Conservation (phyloP, 2,113 vertebrate genomes). For the Scomber japonicus region DNA sequence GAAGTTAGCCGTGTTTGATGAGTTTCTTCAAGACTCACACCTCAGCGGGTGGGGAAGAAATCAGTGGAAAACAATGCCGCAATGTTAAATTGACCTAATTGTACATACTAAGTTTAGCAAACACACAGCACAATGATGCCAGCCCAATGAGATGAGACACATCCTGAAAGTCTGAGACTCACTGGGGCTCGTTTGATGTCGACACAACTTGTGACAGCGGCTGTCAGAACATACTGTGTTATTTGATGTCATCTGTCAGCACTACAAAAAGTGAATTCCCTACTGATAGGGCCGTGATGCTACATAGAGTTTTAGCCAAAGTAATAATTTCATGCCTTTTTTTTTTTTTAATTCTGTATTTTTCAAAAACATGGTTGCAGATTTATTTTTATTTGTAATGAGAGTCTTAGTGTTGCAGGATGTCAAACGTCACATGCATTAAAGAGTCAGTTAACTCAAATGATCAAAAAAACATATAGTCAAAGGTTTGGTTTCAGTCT, state of each 20-base stretch:
- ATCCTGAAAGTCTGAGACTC: slow-evolving; percentile 17
- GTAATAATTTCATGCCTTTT: background rate
- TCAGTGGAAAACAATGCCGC: background rate
- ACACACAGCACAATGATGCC: background rate
- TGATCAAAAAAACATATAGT: background rate
- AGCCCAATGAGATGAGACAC: background rate
- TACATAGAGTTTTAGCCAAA: background rate
- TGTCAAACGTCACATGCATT: background rate
- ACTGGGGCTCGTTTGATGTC: slow-evolving; percentile 28
- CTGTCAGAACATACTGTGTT: slow-evolving; percentile 33
- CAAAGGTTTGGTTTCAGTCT: slow-evolving; percentile 30
- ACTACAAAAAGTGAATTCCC: slow-evolving; percentile 4
- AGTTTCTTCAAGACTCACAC: background rate
- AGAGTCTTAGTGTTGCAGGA: background rate
- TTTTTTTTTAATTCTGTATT: background rate
- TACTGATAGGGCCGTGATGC: background rate
- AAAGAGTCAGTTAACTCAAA: slow-evolving; percentile 7
- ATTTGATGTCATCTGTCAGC: slow-evolving; percentile 48
- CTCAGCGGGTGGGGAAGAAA: background rate
- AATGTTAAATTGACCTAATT: slow-evolving; percentile 18
- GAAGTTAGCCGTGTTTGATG: background rate
- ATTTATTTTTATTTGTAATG: background rate
- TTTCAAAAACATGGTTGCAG: background rate
- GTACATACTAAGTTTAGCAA: background rate
- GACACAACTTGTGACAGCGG: slow-evolving; percentile 35